Conservation (phyloP, 64 coral and sea anemone species). For the Dendrophyllia cribrosa region DNA sequence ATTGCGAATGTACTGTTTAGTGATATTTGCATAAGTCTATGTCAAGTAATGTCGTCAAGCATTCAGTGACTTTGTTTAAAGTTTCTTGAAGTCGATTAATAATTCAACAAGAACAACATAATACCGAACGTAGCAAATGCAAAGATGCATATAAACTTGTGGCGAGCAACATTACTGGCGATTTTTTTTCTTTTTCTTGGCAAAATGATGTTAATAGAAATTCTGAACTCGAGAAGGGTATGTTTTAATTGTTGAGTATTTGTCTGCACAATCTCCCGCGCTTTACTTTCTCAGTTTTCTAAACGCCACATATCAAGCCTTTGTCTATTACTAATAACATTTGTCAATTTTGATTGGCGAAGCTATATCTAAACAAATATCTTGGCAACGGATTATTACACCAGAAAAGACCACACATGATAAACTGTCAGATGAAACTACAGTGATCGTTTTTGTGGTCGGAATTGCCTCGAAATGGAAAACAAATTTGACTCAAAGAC, state of each 20-base stretch:
- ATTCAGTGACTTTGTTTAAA: not conserved
- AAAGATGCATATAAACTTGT: not conserved
- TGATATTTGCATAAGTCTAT: too few species aligned
- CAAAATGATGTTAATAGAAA: too few species aligned
- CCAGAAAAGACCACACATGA: too few species aligned
- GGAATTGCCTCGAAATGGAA: not conserved
- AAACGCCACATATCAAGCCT: not conserved
- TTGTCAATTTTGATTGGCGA: not conserved
- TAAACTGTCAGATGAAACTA: not conserved
- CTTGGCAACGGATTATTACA: constrained; percentile 20
- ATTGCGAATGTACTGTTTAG: too few species aligned
- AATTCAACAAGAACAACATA: not conserved
- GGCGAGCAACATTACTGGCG: too few species aligned
- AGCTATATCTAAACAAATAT: not conserved
- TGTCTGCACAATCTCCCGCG: not conserved
- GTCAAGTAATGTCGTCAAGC: too few species aligned
- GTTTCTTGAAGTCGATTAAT: constrained; percentile 2
- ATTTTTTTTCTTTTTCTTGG: too few species aligned
- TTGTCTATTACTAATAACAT: not conserved
- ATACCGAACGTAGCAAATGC: too few species aligned
- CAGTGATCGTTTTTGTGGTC: not conserved
- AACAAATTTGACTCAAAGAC: not conserved
- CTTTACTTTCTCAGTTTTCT: too few species aligned
- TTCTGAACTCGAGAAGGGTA: too few species aligned
- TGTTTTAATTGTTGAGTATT: not conserved